Evolutionary conservation across 2,113 vertebrate species (phyloP), one percentile per base, ranked within the genome.

Genomic region (Gorsachius goisagi): DNA sequence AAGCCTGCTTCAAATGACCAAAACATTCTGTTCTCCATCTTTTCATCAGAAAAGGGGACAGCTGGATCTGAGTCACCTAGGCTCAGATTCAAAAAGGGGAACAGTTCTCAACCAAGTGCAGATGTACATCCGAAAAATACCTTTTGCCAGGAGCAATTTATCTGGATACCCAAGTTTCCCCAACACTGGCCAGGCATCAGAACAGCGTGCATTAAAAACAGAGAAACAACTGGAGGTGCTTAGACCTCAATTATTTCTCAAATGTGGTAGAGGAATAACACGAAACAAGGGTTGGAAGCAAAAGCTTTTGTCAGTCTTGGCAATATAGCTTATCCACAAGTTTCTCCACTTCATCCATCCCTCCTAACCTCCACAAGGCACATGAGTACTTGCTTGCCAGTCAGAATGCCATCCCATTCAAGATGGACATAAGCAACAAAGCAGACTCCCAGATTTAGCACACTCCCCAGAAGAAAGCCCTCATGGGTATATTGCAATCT

Each of bases 381-480:
- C 59, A 28, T 0, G 0, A 45, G 23, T 12, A 33, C 7, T 17
- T 20, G 19, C 10, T 23, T n/a, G 33, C 14, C 82, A 58, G 0
- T 0, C 26, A 32, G 72, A 63, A 35, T 1, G 26, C 28, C 32
- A 33, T 19, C 30, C 85, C 33, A 0, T 41, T 27, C 39, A 28
- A 47, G 72, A 78, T 0, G 9, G 58, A 50, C 12, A 7, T 0
- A 7, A 66, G 37, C 6, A 37, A 24, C 52, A 55, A 33, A 89
- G 73, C 47, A 45, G 30, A 37, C 13, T 45, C 49, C 22, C 13
- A 2, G 16, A 32, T 7, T 7, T 47, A 72, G 62, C 4, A 7
- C 11, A 0, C 5, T 6, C 11, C 53, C 37, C 60, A 64, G 37
- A 45, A 45, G 24, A 49, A 81, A 67, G 7, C 52, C 52, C 56